Percentiles rank a stretch among this genome's conserved stretches.
These are phyloP conservation scores for Meteorus colon DNA, from an alignment of 2,888 invertebrate genomes.

Conservation along the genomic window DNA sequence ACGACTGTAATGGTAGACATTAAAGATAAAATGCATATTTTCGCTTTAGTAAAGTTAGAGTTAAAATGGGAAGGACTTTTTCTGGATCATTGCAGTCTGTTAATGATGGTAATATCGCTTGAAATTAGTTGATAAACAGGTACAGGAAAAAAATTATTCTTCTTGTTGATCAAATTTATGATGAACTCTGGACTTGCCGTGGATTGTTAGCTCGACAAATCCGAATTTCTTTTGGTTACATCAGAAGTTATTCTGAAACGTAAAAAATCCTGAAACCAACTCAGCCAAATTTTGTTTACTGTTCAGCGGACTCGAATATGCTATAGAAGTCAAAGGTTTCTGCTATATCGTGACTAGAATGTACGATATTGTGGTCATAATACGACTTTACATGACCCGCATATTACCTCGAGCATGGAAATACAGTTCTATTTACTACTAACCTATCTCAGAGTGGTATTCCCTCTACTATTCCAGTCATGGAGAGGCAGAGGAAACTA, in stretches of 20 bases:
- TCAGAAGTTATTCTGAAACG: too few relatives aligned
- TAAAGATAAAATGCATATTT: constrained; percentile 31
- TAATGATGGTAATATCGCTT: neutral
- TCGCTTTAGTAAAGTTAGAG: neutral
- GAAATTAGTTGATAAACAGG: neutral
- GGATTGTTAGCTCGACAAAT: too few relatives aligned
- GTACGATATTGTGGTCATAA: neutral
- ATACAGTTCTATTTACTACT: constrained; percentile 26
- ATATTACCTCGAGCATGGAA: constrained; percentile 16
- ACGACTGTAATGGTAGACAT: constrained; percentile 1
- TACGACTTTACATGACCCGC: constrained; percentile 15
- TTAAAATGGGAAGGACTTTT: neutral
- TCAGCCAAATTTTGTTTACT: too few relatives aligned
- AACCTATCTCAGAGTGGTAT: constrained; percentile 13
- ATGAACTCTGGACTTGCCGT: neutral
- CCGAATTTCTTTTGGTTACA: too few relatives aligned
- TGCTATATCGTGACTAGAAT: too few relatives aligned
- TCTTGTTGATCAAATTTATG: neutral
- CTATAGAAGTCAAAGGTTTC: too few relatives aligned
- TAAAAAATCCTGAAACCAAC: too few relatives aligned
- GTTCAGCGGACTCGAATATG: too few relatives aligned
- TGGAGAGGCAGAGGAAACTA: neutral
- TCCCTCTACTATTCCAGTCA: constrained; percentile 9
- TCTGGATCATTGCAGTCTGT: neutral
- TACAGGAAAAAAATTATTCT: neutral